Conservation (phyloP, 2,888 invertebrate genomes). For the Leptinotarsa juncta region DNA sequence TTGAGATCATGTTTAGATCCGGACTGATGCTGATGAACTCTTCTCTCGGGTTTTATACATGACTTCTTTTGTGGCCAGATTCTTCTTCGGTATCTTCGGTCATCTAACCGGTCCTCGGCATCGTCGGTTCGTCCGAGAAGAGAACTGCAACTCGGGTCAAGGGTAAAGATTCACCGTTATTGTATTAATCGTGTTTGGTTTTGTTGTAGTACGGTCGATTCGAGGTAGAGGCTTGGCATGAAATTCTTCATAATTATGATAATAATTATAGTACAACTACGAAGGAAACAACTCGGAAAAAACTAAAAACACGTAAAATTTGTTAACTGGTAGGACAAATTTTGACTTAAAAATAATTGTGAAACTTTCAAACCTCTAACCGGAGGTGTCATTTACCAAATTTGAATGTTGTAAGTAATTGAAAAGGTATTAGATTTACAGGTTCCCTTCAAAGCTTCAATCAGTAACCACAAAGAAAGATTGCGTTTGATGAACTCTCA, state of each 20-base stretch:
- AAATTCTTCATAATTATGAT: background rate
- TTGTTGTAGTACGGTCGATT: slow-evolving; percentile 18
- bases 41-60: slow-evolving; percentile 61
- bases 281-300: too few relatives aligned
- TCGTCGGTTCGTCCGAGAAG: slow-evolving; percentile 32
- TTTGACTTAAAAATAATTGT: too few relatives aligned
- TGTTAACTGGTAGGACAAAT: too few relatives aligned
- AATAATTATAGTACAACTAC: too few relatives aligned
- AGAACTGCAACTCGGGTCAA: slow-evolving; percentile 45
- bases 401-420: too few relatives aligned
- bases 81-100: slow-evolving; percentile 27
- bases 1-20: slow-evolving; percentile 36
- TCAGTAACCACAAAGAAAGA: too few relatives aligned
- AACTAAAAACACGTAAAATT: too few relatives aligned
- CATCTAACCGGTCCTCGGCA: slow-evolving; percentile 41
- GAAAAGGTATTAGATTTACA: too few relatives aligned
- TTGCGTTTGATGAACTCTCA: too few relatives aligned
- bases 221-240: background rate
- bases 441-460: too few relatives aligned
- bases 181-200: slow-evolving; percentile 33
- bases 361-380: too few relatives aligned
- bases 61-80: slow-evolving; percentile 48
- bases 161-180: slow-evolving; percentile 43
- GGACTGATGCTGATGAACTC: slow-evolving; percentile 52
- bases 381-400: too few relatives aligned